phyloP scores from a whole-genome alignment of 2,888 invertebrate species.

The Eupithecia tripunctaria region DNA sequence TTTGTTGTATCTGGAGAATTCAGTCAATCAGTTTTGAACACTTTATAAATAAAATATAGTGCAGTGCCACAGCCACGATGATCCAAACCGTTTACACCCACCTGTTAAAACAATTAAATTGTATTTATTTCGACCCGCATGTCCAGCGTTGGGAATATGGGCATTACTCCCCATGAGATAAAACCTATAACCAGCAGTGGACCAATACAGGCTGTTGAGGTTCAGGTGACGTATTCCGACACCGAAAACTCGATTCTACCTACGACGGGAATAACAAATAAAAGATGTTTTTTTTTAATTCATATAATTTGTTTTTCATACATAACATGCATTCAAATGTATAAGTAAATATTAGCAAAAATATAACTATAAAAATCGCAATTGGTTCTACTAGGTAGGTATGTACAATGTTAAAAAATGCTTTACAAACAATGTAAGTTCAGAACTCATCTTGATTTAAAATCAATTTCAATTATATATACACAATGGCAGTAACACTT shows the following conservation, averaged over 20 bases:
- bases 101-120: too few relatives aligned
- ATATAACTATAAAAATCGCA: neutral
- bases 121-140: too few relatives aligned
- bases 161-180: too few relatives aligned
- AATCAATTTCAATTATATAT: neutral
- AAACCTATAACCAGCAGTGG: too few relatives aligned
- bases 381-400: neutral
- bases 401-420: neutral
- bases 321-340: neutral
- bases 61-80: too few relatives aligned
- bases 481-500: conserved; percentile 1
- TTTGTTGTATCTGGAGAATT: too few relatives aligned
- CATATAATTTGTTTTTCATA: neutral
- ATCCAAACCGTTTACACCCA: too few relatives aligned
- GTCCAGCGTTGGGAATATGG: too few relatives aligned
- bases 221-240: too few relatives aligned
- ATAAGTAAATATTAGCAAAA: neutral
- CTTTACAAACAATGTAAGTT: neutral
- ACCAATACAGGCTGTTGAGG: too few relatives aligned
- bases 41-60: too few relatives aligned
- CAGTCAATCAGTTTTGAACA: too few relatives aligned
- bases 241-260: neutral
- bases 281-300: neutral
- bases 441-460: neutral
- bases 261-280: neutral